Base-by-base conservation (phyloP, 1,140 invertebrate species). In the Rhynchophorus ferrugineus region DNA sequence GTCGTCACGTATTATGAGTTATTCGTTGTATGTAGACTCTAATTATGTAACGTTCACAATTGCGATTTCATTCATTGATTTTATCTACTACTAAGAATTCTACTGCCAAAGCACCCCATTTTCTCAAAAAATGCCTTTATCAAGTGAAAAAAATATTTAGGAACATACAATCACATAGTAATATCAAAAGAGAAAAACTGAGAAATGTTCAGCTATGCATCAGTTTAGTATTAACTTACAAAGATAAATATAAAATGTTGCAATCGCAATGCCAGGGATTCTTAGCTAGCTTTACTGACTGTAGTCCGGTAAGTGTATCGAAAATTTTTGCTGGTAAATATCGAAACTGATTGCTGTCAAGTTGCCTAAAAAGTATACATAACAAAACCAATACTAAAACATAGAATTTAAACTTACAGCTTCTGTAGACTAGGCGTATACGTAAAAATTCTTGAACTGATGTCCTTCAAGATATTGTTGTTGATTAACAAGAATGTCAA, bases 241-340 rank as follows among this genome's bases (percentile, higher is more conserved):
- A 71, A 0, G 82, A 77, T 44, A 91, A 75, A 64, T 90, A 90
- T 0, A 86, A 70, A 5, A 84, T 80, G 34, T 80, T 78, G 61
- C 89, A 91, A 63, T 91, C 87, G 59, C 89, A 91, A 61, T 89
- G 84, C 88, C 88, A 91, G 0, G 87, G 86, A 70, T 91, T 91
- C 57, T 84, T 84, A 1, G 81, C 81, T 14, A 91, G 68, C 65
- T 87, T 87, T 0, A 91, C 75, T 43, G 85, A 81, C 2, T 79
- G 72, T 35, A 91, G 71, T 24, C 79, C 76, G 0, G 76, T 71
- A 41, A 86, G 70, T 14, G 75, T 74, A 57, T 89, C 84, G 17
- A 91, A 69, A 1, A 81, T 76, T 13, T 83, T 78, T 5, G 79
- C 73, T 2, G 86, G 84, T 21, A 91, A 65, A 50, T 77, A 82